These are phyloP conservation scores for Pteropus alecto DNA, from an alignment of 2,113 vertebrate species.

Conservation along the genomic window DNA sequence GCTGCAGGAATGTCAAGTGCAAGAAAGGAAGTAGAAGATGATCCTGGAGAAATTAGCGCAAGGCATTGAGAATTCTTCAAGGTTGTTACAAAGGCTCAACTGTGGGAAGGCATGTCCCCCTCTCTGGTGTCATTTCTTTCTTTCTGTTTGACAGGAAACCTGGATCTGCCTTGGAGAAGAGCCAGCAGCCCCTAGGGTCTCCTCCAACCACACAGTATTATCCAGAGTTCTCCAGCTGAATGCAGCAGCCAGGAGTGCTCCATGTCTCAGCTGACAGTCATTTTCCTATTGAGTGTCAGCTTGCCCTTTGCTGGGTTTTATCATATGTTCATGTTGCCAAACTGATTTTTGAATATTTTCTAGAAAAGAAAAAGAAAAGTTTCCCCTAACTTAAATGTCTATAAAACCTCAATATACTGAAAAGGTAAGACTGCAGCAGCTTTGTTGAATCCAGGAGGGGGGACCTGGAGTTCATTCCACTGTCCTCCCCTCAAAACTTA, in stretches of 20 bases:
- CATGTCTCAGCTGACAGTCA: not conserved
- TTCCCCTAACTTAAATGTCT: not conserved
- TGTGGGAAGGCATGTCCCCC: rapidly evolving
- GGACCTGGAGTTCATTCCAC: not conserved
- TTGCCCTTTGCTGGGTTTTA: not conserved
- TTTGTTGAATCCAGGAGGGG: not conserved
- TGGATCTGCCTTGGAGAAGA: not conserved
- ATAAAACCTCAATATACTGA: not conserved
- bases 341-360: not conserved
- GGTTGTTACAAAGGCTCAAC: not conserved
- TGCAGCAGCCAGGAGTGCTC: rapidly evolving
- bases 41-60: not conserved
- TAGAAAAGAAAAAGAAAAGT: not conserved
- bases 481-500: not conserved
- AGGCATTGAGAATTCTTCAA: not conserved
- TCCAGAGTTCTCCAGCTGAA: not conserved
- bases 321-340: not conserved
- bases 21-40: not conserved
- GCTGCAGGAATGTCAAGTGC: not conserved
- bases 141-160: not conserved
- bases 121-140: not conserved
- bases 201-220: not conserved
- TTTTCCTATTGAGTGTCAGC: not conserved
- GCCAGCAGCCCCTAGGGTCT: not conserved
- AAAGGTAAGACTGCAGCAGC: not conserved